Evolutionary conservation across 2,888 invertebrate genomes (phyloP).

Genomic region (Thereva nobilitata): DNA sequence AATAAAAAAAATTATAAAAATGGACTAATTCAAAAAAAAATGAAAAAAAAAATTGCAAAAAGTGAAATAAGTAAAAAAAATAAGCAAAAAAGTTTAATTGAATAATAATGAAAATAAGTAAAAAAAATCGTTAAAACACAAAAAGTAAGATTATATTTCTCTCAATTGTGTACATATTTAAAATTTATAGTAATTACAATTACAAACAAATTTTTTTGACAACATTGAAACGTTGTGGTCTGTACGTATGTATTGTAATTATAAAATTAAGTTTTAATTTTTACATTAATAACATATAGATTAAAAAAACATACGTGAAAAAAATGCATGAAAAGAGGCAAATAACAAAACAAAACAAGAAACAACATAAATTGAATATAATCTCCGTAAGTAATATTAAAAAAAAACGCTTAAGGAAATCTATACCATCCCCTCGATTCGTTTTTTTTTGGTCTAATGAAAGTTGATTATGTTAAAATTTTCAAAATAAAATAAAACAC

Average conservation of each 20-base stretch:
- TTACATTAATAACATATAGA: conserved; percentile 37
- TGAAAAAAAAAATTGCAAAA: no score
- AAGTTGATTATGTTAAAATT: no score
- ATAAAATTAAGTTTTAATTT: conserved; percentile 42
- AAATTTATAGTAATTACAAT: conserved; percentile 40
- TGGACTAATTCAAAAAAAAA: no score
- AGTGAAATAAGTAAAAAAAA: no score
- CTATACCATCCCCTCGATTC: no score
- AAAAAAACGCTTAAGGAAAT: no score
- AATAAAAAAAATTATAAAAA: no score
- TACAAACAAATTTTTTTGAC: conserved; percentile 21
- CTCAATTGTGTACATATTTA: conserved; percentile 42
- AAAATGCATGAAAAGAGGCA: conserved; percentile 24
- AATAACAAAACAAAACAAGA: conserved; percentile 2
- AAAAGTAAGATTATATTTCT: conserved; percentile 25
- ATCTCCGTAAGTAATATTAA: background rate
- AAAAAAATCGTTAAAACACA: no score
- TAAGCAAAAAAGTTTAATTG: no score
- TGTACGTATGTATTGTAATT: conserved; percentile 41
- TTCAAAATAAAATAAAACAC: no score
- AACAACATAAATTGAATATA: conserved; percentile 8
- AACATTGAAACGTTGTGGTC: conserved; percentile 38
- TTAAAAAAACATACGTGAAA: conserved; percentile 32
- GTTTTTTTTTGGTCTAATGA: no score
- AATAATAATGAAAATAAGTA: no score